Percentiles rank a stretch among this genome's conserved stretches.
phyloP scores from a whole-genome alignment of 2,888 invertebrate species.

The Dryocosmus kuriphilus region DNA sequence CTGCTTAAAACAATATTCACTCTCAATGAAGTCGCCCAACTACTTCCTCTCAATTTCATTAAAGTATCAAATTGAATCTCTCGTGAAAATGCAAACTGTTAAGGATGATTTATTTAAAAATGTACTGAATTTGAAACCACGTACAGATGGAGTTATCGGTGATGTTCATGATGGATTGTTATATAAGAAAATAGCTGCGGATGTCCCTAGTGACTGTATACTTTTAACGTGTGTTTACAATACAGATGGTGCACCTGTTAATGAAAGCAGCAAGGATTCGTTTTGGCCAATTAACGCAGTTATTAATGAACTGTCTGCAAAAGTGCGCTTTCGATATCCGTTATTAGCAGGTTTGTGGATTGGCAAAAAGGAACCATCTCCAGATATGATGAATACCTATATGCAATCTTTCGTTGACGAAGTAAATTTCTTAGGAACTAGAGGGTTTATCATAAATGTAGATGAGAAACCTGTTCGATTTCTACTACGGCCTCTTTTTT shows the following conservation, averaged over 20 bases:
- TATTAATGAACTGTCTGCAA: no score
- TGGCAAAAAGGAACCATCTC: no score
- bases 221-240: no score
- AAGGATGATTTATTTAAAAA: neutral
- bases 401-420: no score
- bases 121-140: neutral
- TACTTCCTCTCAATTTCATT: conserved; percentile 2
- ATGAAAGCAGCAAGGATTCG: no score
- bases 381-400: no score
- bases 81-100: neutral
- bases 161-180: neutral
- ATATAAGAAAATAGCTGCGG: neutral
- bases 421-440: no score
- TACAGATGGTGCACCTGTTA: no score
- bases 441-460: neutral
- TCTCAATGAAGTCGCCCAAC: neutral
- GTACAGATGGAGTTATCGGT: neutral
- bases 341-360: no score
- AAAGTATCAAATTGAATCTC: neutral
- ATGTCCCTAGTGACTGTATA: neutral
- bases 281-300: no score
- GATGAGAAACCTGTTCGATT: conserved; percentile 7
- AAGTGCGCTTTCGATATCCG: no score
- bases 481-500: conserved; percentile 3
- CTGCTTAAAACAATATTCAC: neutral